Base-by-base conservation (phyloP, 2,797 vertebrate genomes). In the Phylloscopus collybita region DNA sequence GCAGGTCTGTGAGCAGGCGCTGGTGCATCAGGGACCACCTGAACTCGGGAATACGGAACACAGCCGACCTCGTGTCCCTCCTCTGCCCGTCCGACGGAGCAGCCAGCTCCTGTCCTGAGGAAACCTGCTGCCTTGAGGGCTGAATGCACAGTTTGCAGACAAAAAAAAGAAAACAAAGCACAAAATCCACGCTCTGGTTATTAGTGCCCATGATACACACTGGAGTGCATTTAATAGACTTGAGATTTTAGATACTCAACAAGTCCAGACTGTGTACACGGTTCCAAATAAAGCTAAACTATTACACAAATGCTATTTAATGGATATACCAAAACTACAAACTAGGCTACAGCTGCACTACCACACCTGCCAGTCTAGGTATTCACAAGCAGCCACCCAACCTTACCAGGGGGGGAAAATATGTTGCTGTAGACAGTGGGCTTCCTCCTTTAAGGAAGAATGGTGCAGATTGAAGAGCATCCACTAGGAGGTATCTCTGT, bases 1-100 rank as follows among this genome's bases (percentile, higher is more conserved):
- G 98, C 50, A 99, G 96, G 97, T 99, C 99, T 14, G 99, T 99
- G 87, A 99, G 98, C 96, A 99, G 98, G 80, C 99, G 99, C 54
- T 99, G 99, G 93, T 99, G 99, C 99, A 99, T 99, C 83, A 98
- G 97, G 23, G 99, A 99, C 99, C 99, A 99, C 88, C 91, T 98
- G 96, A 99, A 99, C 93, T 99, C 99, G 27, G 99, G 99, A 97
- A 99, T 99, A 47, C 99, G 99, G 97, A 99, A 99, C 98, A 99
- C 98, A 50, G 99, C 97, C n/a, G 99, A 98, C 53, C 99, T 98
- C 13, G 98, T 90, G 21, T 99, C 98, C 94, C 98, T 98, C 86
- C 97, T 98, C 78, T 98, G 98, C 61, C 96, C 97, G 5, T 98
- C 93, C 7, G 95, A 89, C 5, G 97, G 78, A 67, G 96, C 73